phyloP scores from a whole-genome alignment of 2,888 invertebrate genomes.

The Drosophila leonis region DNA sequence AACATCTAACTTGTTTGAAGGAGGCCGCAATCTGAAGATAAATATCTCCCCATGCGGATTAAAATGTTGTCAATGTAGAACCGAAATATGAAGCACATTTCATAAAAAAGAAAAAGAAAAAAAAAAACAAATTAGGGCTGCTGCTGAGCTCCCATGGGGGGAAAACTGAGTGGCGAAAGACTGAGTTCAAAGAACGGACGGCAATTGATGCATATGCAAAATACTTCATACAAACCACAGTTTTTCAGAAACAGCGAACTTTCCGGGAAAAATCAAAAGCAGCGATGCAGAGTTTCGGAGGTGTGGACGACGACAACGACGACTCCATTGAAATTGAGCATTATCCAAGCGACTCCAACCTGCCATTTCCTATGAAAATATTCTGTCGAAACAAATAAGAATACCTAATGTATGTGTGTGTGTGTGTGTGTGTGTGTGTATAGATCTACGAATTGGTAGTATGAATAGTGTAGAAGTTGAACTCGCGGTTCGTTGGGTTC shows the following conservation, averaged over 20 bases:
- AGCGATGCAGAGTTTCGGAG: conserved; percentile 35
- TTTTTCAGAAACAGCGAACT: conserved; percentile 34
- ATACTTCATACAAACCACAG: conserved; percentile 36
- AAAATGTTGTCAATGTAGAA: background rate
- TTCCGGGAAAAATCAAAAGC: conserved; percentile 30
- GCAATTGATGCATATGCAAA: conserved; percentile 42
- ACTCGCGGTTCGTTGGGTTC: conserved; percentile 51
- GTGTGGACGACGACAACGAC: conserved; percentile 19
- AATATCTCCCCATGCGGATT: background rate
- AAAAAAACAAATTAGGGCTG: conserved; percentile 1
- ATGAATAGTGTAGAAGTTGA: conserved; percentile 9
- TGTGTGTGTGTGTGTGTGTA: background rate
- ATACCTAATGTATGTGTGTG: conserved; percentile 5
- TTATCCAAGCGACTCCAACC: conserved; percentile 36
- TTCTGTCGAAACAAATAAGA: conserved; percentile 38
- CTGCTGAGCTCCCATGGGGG: conserved; percentile 18
- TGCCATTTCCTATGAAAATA: conserved; percentile 52
- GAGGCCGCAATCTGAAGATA: background rate
- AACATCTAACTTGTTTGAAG: background rate
- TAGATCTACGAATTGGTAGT: conserved; percentile 8
- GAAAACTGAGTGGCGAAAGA: conserved; percentile 19
- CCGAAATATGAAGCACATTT: conserved; percentile 1
- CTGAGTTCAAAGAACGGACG: conserved; percentile 31
- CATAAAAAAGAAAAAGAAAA: background rate
- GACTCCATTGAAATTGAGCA: conserved; percentile 28